Base-by-base conservation (phyloP, 2,113 vertebrate genomes). In the Hirundichthys speculiger region DNA sequence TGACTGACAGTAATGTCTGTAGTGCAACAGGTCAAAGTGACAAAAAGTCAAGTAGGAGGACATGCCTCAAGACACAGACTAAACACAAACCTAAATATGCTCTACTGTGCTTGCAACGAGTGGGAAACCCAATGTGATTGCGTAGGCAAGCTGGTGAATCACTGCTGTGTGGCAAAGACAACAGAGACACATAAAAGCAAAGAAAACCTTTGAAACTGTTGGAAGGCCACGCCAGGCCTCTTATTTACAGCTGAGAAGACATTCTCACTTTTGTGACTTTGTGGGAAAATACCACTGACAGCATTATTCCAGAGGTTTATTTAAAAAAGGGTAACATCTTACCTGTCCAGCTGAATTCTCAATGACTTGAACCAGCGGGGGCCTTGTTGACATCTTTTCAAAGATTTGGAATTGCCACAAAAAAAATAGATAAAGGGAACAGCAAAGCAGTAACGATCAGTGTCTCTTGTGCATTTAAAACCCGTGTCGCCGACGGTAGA, bases 321-420 rank as follows among this genome's bases (percentile, higher is more conserved):
- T 34, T 10, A 27, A 9, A 34, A 34, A 34, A 2, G 54, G 45
- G 12, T 52, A 16, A 58, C 7, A 13, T 51, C 93, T 94, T 90
- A 94, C 93, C 93, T 93, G 92, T 3, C 73, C 86, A 4, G 91
- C 65, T 2, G 90, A 87, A 67, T 92, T 93, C 59, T 93, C 92
- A 80, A 93, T 94, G 51, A 94, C 93, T 82, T 89, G 89, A 69
- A 90, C 79, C 83, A 92, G 73, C 74, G 90, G 90, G 82, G 77
- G 64, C 80, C 92, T 89, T 83, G 90, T 90, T 89, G 92, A 90
- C 92, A 93, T 94, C 50, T 91, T 90, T 80, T 18, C 13, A 73
- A 79, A 56, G 59, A 58, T 59, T 88, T 68, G 58, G 72, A 53
- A 75, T 76, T 63, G 3, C 30, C 30, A 54, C 53, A 67, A 75